Evolutionary conservation across 2,797 vertebrate genomes (phyloP), one percentile per base, ranked within the genome.

Genomic region (Macropus fuliginosus): DNA sequence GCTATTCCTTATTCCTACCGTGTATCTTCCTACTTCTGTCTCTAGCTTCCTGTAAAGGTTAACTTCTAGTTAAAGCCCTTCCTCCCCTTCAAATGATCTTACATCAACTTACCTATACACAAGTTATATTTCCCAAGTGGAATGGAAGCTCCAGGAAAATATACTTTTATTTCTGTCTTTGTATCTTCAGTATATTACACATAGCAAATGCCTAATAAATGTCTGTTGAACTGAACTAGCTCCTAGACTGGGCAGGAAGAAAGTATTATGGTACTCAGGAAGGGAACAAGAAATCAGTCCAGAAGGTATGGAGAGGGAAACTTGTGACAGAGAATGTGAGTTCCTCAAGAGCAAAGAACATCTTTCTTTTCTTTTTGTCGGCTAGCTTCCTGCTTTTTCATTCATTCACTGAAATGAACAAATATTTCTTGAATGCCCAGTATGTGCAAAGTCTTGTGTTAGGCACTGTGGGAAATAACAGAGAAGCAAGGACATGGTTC

Each of bases 381-480:
- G 3, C 31, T 8, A 62, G 62, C 62, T n/a, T n/a, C 34, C 62
- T 66, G 62, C 34, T 66, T 66, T 66, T 66, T 66, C 5, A 2
- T n/a, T 66, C 62, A 66, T n/a, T 66, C 21, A 46, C 74, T 81
- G 10, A 81, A 81, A 46, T 81, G 13, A 81, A 46, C 2, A 46
- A 74, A 1, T 9, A 74, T 74, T 40, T 34, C 27, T n/a, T 74
- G 66, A 74, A 40, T 40, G 34, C 16, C 16, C 13, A n/a, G 28
- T 90, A 95, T 92, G 55, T 29, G 93, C 92, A 91, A 92, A 95
- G 21, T 74, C 92, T 0, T 46, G 87, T 34, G 50, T 92, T 94
- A 81, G 94, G 54, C 40, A 31, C 90, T n/a, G 50, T 5, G 59
- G 81, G 34, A 66, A 92, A 90, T 52, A 40, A 91, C 81, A 16